Conservation (phyloP, 2,797 vertebrate species). For the Champsocephalus gunnari region DNA sequence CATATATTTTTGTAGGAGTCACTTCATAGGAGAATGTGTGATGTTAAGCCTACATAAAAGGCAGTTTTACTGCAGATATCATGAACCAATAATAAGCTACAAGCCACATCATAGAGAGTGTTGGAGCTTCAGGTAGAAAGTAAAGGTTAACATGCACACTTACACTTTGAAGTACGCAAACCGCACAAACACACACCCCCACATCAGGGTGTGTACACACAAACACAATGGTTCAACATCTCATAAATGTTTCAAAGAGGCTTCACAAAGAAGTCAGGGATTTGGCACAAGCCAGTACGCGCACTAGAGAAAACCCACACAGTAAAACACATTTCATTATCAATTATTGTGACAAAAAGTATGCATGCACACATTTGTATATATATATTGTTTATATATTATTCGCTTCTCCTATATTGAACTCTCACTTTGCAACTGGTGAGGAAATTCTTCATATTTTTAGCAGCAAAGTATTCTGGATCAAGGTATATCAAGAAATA, state of each 20-base stretch:
- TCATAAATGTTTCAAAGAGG: conserved; percentile 95
- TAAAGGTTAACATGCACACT: conserved; percentile 72
- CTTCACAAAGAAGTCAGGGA: conserved; percentile 92
- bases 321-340: conserved; percentile 26
- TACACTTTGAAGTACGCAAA: conserved; percentile 70
- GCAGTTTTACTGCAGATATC: conserved; percentile 15
- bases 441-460: conserved; percentile 88
- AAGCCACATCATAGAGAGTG: conserved; percentile 46
- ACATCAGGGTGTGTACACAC: conserved; percentile 56
- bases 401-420: conserved; percentile 78
- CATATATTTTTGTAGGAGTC: background rate
- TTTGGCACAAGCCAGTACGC: conserved; percentile 84
- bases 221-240: conserved; percentile 86
- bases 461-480: conserved; percentile 87
- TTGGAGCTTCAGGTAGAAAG: conserved; percentile 44
- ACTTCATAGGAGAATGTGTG: background rate
- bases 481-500: conserved; percentile 92
- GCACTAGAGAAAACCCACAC: conserved; percentile 17
- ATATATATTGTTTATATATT: conserved; percentile 12
- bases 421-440: conserved; percentile 83
- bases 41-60: background rate
- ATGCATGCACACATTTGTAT: conserved; percentile 20
- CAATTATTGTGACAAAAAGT: conserved; percentile 26
- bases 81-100: conserved; percentile 43
- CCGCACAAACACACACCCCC: conserved; percentile 48